These are phyloP conservation scores for Menura novaehollandiae DNA, from an alignment of 2,113 vertebrate genomes.

Conservation along the genomic window DNA sequence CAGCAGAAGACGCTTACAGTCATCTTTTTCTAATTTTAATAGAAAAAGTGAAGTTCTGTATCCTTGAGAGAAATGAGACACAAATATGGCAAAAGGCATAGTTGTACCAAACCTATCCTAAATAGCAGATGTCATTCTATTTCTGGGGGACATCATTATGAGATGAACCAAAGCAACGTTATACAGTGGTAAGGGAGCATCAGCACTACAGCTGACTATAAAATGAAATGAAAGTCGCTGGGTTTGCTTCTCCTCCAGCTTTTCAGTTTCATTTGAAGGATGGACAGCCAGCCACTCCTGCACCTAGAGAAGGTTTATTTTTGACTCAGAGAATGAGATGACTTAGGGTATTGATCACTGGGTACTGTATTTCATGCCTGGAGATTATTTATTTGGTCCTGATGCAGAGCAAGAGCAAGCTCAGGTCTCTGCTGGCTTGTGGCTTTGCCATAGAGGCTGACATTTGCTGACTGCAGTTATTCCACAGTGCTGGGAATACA, in stretches of 20 bases:
- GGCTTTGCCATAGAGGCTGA: not conserved
- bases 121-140: not conserved
- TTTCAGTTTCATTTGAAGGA: not conserved
- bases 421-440: not conserved
- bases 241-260: not conserved
- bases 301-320: not conserved
- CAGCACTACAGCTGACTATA: not conserved
- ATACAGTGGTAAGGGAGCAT: not conserved
- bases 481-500: not conserved
- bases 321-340: not conserved
- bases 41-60: not conserved
- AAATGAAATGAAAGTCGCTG: not conserved
- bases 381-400: not conserved
- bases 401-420: not conserved
- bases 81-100: not conserved
- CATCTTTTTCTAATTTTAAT: not conserved
- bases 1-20: constrained; percentile 1
- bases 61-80: not conserved
- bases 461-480: not conserved
- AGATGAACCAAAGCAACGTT: not conserved
- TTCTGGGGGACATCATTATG: not conserved
- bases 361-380: not conserved
- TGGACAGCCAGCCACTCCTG: not conserved
- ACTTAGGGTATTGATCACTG: not conserved
- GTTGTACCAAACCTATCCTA: not conserved